Percentiles rank a stretch among this genome's conserved stretches.
Conservation (phyloP, 2,888 invertebrate genomes). For the Pristionchus japonicus region DNA sequence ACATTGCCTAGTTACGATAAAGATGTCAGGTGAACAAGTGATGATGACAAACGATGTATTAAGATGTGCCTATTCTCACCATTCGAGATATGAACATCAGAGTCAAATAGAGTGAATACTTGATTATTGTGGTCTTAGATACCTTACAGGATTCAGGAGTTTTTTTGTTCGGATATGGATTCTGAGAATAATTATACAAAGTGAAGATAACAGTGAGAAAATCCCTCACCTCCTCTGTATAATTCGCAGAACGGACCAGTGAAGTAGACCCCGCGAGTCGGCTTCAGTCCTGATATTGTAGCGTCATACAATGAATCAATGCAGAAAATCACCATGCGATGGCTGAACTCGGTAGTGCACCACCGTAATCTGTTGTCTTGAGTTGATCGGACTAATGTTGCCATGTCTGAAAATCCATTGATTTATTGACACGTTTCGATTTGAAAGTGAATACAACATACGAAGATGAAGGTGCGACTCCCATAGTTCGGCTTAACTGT, state of each 20-base stretch:
- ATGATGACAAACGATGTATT: neutral
- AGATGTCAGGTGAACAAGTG: neutral
- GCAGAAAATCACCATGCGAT: neutral
- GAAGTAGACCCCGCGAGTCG: neutral
- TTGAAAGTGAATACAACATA: neutral
- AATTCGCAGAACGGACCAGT: slow-evolving; percentile 24
- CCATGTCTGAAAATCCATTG: neutral
- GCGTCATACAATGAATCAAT: neutral
- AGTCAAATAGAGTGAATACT: no score
- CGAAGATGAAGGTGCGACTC: neutral
- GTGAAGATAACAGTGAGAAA: neutral
- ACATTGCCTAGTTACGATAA: neutral
- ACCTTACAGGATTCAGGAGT: no score
- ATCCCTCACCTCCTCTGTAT: slow-evolving; percentile 11
- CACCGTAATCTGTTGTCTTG: slow-evolving; percentile 23
- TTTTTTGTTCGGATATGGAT: neutral
- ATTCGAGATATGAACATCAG: no score
- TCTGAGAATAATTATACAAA: neutral
- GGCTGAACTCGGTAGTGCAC: slow-evolving; percentile 27
- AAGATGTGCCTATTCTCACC: no score
- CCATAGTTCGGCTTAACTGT: neutral
- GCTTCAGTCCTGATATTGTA: neutral
- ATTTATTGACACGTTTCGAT: neutral
- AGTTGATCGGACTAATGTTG: neutral
- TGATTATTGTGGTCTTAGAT: no score